Base-by-base conservation (phyloP, 2,888 invertebrate genomes). In the Eupithecia subumbrata region DNA sequence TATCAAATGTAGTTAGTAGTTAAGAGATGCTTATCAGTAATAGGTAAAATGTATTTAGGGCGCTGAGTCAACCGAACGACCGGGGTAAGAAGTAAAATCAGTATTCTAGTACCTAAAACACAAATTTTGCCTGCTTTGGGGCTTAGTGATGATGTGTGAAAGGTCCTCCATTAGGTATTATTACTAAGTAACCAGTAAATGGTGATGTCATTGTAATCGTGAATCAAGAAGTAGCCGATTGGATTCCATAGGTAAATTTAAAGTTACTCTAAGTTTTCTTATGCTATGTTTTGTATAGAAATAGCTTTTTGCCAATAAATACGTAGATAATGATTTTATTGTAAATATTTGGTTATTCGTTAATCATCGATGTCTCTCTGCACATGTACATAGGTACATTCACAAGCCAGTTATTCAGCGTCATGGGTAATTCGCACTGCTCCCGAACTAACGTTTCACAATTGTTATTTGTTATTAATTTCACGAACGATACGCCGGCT, bases 381-480 rank as follows among this genome's bases (percentile, higher is more conserved):
- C 72, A 72, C 72, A 71, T n/a, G 80, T 75, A 40, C 11, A 40
- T 8, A 72, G 16, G 80, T 75, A 81, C 82, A 87, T 85, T 86
- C 83, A 85, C 84, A 80, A 83, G 83, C 76, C 83, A 87, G 89
- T 89, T 90, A 91, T 90, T 90, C 90, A 91, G 89, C 88, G 86
- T 88, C 88, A 89, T 89, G 91, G 91, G 90, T 91, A 94, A 92
- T 93, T 94, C 93, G 89, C 92, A 90, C 89, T 88, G 92, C 90
- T 90, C 89, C 92, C 92, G 92, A 93, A 92, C 91, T 92, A 92
- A 92, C 91, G 93, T 94, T 94, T 91, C 94, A 93, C 93, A 91
- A 93, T 94, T 94, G 94, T 94, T 94, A 94, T 95, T 95, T 94
- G 94, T 95, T 95, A 94, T 95, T 94, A 94, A 94, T 95, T 94